Evolutionary conservation across 2,888 invertebrate genomes (phyloP), one percentile per base, ranked within the genome.

Genomic region (Carterocephalus palaemon): DNA sequence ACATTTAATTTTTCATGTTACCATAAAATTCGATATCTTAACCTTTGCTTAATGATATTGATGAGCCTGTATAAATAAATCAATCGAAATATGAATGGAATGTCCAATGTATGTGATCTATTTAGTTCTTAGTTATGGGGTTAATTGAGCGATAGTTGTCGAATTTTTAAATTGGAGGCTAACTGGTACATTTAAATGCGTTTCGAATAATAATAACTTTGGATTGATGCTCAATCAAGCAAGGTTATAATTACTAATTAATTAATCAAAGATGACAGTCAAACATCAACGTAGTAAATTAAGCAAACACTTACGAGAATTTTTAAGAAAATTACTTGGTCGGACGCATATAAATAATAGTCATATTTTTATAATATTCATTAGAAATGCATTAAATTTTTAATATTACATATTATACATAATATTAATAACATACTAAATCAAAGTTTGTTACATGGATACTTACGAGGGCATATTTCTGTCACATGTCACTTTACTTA

Each of bases 141-240:
- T 33, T 49, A 52, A 31, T 38, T 48, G 31, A 31, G 36, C 22
- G 47, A 52, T 47, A 47, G 48, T 51, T 46, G 47, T 29, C 19
- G 29, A 47, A 45, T 54, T 52, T 51, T 46, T 43, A 46, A 51
- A 52, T 55, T 51, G 13, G 37, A 32, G 61, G 60, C 39, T 31
- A 57, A 55, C 60, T 13, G 38, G 52, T 54, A 50, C 51, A 39
- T 46, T 39, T 32, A 49, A 9, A 38, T 23, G 33, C 33, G 23
- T 31, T 31, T 16, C 16, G 3, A 10, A 23, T 22, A 9, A 23
- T 29, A 38, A 17, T 12, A 28, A 15, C 13, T n/a, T 23, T 6
- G 12, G 13, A 6, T 7, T 38, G 28, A 17, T 26, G n/a, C 40
- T 24, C 15, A 36, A 32, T 41, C 12, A 24, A 41, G 17, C 10